Evolutionary conservation across 2,113 vertebrate genomes (phyloP).

Genomic region (Caretta caretta): DNA sequence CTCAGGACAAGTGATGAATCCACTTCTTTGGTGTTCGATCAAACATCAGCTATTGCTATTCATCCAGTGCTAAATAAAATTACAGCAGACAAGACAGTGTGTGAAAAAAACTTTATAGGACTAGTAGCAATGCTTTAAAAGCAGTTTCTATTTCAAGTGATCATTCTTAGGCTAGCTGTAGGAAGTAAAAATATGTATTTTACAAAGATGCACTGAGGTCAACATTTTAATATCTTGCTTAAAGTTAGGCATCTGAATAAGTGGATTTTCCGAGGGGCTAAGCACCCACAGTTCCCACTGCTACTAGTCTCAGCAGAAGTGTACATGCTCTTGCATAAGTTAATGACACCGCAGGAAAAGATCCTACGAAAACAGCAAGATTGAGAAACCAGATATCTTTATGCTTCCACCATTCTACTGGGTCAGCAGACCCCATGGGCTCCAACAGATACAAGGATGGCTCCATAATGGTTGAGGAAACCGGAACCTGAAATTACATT

Average conservation of each 20-base stretch:
- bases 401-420: not conserved
- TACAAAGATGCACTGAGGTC: not conserved
- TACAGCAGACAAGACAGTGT: not conserved
- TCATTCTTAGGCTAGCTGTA: not conserved
- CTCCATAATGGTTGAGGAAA: not conserved
- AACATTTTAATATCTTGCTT: not conserved
- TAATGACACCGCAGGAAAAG: not conserved
- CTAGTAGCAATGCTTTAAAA: not conserved
- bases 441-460: not conserved
- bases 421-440: not conserved
- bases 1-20: not conserved
- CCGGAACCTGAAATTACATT: not conserved
- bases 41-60: not conserved
- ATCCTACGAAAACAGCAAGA: not conserved
- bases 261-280: not conserved
- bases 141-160: not conserved
- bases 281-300: not conserved
- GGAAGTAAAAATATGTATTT: not conserved
- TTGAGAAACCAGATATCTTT: not conserved
- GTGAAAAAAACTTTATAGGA: not conserved
- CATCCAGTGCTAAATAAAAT: not conserved
- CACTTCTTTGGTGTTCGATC: not conserved
- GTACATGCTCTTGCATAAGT: not conserved
- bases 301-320: too few relatives aligned
- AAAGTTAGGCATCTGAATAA: not conserved